Evolutionary conservation across 2,113 vertebrate genomes (phyloP).

Genomic region (Varanus komodoensis): DNA sequence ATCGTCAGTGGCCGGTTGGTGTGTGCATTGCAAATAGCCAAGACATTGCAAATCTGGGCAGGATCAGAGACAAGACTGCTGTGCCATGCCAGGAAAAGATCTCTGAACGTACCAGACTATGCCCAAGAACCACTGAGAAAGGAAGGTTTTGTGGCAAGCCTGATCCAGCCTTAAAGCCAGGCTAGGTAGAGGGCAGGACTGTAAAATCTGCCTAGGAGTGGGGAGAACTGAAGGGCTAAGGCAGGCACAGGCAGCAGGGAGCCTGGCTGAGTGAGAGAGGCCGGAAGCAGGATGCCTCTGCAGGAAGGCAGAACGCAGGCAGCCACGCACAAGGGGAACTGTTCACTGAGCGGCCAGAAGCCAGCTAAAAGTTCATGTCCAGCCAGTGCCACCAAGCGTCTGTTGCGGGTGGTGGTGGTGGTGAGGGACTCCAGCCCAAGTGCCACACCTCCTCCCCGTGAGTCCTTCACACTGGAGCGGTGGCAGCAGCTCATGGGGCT

Average conservation of each 20-base stretch:
- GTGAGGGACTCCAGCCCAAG: background rate
- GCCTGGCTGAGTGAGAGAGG: background rate
- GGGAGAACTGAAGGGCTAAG: background rate
- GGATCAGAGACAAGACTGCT: background rate
- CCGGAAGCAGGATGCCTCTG: background rate
- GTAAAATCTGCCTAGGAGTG: background rate
- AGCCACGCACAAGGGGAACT: background rate
- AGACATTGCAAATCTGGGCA: background rate
- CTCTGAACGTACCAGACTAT: background rate
- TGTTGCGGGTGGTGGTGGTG: too few relatives aligned
- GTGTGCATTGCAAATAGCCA: background rate
- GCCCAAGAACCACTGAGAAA: too few relatives aligned
- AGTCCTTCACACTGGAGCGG: too few relatives aligned
- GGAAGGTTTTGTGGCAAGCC: background rate
- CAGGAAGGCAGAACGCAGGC: background rate
- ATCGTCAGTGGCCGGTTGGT: background rate
- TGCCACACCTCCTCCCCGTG: background rate
- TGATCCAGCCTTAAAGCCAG: background rate
- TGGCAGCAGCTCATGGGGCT: background rate
- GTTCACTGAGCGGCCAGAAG: background rate
- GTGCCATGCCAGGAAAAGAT: background rate
- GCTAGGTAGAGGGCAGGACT: background rate
- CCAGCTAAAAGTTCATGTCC: background rate
- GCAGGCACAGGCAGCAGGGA: background rate
- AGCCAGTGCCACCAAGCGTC: background rate